A percentile compares a stretch with the other conserved stretches of the same genome.
Conservation (phyloP, 2,888 invertebrate genomes). For the Mycogona germanica region DNA sequence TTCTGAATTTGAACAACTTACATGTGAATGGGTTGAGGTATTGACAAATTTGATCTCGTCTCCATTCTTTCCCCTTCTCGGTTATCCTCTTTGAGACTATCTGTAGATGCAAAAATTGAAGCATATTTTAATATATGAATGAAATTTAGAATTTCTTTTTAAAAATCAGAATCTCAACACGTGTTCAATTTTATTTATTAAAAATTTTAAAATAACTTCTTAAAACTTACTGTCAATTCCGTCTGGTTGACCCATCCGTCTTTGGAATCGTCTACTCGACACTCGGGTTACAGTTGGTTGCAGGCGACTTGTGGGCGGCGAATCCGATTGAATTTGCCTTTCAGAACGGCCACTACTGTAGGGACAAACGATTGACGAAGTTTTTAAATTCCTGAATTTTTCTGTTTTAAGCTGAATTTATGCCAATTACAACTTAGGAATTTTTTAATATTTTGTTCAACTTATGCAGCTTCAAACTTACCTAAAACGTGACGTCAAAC, state of each 20-base stretch:
- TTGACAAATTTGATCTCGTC: constrained; percentile 37
- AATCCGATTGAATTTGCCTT: constrained; percentile 33
- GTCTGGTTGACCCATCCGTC: constrained; percentile 48
- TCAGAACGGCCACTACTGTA: constrained; percentile 49
- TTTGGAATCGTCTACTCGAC: constrained; percentile 60
- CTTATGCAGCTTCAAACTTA: constrained; percentile 55
- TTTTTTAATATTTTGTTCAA: not conserved
- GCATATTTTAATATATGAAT: not conserved
- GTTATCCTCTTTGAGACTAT: constrained; percentile 22
- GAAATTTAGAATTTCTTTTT: too few species aligned
- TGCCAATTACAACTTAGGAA: too few species aligned
- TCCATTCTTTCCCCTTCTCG: constrained; percentile 31
- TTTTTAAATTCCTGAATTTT: constrained; percentile 19
- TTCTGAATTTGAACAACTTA: too few species aligned
- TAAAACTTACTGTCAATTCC: constrained; percentile 38
- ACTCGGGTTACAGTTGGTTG: constrained; percentile 64
- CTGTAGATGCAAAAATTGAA: not conserved
- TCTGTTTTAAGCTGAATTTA: too few species aligned
- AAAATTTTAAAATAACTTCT: constrained; percentile 2
- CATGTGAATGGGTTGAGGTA: constrained; percentile 44
- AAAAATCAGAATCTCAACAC: too few species aligned
- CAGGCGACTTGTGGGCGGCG: constrained; percentile 39
- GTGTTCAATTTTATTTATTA: too few species aligned
- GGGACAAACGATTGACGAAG: not conserved
- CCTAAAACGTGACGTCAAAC: constrained; percentile 63